Conservation (phyloP, 2,113 vertebrate genomes). For the Chroicocephalus ridibundus region DNA sequence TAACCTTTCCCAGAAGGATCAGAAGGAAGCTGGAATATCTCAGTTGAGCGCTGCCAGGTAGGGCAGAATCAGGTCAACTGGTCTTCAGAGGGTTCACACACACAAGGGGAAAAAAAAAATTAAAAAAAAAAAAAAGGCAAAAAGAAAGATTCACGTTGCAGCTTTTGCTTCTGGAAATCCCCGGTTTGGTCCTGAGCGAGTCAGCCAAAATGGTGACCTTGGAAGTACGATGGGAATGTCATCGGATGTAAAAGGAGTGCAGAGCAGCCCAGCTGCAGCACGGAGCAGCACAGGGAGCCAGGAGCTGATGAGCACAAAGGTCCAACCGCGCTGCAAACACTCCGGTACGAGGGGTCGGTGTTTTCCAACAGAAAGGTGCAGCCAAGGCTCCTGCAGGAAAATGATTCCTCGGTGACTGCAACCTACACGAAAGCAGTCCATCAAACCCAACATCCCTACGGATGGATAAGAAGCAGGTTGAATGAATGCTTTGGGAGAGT, state of each 20-base stretch:
- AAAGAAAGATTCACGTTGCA: background rate
- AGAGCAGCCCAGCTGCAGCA: background rate
- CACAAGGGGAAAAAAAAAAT: accelerated
- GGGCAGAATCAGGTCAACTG: background rate
- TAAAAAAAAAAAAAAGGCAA: background rate
- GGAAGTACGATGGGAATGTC: slow-evolving; percentile 32
- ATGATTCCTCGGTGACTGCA: background rate
- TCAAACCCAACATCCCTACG: background rate
- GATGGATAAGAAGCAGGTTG: background rate
- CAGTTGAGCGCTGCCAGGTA: background rate
- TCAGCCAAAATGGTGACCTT: background rate
- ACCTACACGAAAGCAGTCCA: background rate
- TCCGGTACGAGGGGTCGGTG: background rate
- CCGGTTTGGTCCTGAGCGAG: background rate
- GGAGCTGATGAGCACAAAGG: background rate
- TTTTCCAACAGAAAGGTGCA: background rate
- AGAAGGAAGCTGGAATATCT: background rate
- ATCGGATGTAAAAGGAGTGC: background rate
- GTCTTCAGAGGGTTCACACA: background rate
- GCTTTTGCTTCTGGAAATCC: slow-evolving; percentile 22
- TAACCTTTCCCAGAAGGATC: background rate
- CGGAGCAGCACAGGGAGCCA: background rate
- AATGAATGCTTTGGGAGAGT: background rate
- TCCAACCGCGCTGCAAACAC: accelerated
- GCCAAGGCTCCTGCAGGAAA: background rate